Evolutionary conservation across 2,797 vertebrate genomes (phyloP).

Genomic region (Eospalax fontanierii): DNA sequence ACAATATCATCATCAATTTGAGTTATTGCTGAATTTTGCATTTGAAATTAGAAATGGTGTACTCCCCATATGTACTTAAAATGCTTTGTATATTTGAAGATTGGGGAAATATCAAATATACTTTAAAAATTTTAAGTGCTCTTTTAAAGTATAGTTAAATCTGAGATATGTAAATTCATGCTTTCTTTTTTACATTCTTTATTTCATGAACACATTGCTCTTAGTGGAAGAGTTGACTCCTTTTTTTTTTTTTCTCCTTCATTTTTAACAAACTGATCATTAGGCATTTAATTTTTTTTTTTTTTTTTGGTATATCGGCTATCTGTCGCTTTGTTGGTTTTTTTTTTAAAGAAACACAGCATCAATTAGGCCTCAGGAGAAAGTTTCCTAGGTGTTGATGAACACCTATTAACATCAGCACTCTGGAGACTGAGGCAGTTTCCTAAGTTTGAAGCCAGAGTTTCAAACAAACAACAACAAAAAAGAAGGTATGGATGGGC

Average conservation of each 20-base stretch:
- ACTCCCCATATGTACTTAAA: background rate
- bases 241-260: slow-evolving; percentile 46
- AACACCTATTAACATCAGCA: background rate
- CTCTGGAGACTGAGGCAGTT: too few relatives aligned
- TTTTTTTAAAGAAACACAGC: background rate
- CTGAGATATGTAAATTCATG: background rate
- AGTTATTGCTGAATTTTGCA: slow-evolving; percentile 60
- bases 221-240: slow-evolving; percentile 43
- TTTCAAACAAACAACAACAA: background rate
- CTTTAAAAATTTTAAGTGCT: slow-evolving; percentile 53
- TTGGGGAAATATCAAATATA: slow-evolving; percentile 31
- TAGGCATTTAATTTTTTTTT: background rate
- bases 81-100: slow-evolving; percentile 57
- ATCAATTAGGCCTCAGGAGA: background rate
- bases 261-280: background rate
- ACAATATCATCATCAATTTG: background rate
- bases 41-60: slow-evolving; percentile 53
- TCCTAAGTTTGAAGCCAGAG: background rate
- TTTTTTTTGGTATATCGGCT: slow-evolving; percentile 44
- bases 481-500: background rate
- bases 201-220: slow-evolving; percentile 24
- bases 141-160: slow-evolving; percentile 41
- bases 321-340: background rate
- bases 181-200: background rate
- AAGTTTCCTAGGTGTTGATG: background rate